phyloP scores from a whole-genome alignment of 64 coral and sea anemone genomes.

The Pocillopora verrucosa region DNA sequence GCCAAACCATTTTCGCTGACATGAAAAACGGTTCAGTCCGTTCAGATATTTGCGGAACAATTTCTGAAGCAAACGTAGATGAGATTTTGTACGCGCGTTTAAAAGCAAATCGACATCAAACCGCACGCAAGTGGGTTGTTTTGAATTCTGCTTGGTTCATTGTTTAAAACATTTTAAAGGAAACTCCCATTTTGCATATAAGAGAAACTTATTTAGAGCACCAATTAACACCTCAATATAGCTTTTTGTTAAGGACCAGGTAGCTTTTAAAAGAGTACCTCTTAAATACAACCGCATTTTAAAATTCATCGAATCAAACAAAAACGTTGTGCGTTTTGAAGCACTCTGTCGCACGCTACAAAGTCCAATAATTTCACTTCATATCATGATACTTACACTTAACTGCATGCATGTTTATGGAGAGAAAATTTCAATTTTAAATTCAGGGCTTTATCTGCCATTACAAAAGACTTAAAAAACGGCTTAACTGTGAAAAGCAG shows the following conservation, averaged over 20 bases:
- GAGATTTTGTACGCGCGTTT: background rate
- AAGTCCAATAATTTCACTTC: background rate
- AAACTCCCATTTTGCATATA: conserved; percentile 26
- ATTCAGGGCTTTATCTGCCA: background rate
- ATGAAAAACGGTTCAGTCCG: background rate
- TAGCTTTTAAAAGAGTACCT: conserved; percentile 5
- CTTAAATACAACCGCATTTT: background rate
- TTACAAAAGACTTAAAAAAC: background rate
- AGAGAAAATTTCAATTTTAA: background rate
- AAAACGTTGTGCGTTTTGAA: too few species aligned
- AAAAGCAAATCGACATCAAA: background rate
- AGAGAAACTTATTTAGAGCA: conserved; percentile 13
- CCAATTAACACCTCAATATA: conserved; percentile 39
- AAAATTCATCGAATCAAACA: conserved; percentile 8
- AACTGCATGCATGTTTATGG: background rate
- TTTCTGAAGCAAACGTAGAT: background rate
- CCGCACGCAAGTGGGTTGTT: background rate
- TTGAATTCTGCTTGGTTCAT: background rate
- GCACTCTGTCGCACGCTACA: background rate
- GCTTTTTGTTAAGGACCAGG: conserved; percentile 9
- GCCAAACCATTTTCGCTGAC: conserved; percentile 2
- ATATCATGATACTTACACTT: background rate
- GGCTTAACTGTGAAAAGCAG: background rate
- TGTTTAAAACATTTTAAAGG: conserved; percentile 38
- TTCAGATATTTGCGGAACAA: background rate